Base-by-base conservation (phyloP, 2,113 vertebrate species). In the Rhinoderma darwinii region DNA sequence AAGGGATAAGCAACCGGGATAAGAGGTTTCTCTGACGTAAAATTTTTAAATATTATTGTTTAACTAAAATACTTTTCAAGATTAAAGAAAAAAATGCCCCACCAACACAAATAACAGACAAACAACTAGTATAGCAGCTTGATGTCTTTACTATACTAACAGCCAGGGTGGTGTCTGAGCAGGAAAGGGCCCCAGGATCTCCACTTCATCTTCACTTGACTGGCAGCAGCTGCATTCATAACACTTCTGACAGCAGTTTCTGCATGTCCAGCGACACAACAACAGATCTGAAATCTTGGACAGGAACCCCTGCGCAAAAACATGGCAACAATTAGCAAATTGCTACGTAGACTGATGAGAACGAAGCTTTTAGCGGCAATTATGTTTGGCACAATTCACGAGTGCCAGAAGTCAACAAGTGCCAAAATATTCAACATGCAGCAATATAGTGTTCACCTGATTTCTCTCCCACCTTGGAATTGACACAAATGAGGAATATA, bases 111-210 rank as follows among this genome's bases (percentile, higher is more conserved):
- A 25, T 25, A 56, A 5, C 12, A 63, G 30, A 8, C 0, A 11
- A 47, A 47, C 7, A 47, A 12, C 9, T 47, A 12, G 14, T 63
- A 63, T 2, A 20, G 20, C 11, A 50, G 44, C n/a, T 43, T 6
- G 15, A 1, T 20, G 3, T 50, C n/a, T 47, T 20, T 9, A 27
- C 17, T 44, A 61, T 86, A 95, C 96, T 97, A 92, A 97, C 96
- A 97, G 91, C 96, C 96, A 97, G 82, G 96, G 94, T 75, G 95
- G 95, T n/a, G 95, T 96, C 86, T 96, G 96, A 76, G 96, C 96
- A 56, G 96, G 96, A 88, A 97, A 97, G 88, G 96, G 96, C 86
- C 96, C 96, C 90, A 97, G 90, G 86, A 97, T 97, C 90, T 97
- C 96, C 89, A 97, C 95, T 92, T 97, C 96, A 89, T 97, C 96